Base-by-base conservation (phyloP, 2,888 invertebrate genomes). In the Tubulanus polymorphus region DNA sequence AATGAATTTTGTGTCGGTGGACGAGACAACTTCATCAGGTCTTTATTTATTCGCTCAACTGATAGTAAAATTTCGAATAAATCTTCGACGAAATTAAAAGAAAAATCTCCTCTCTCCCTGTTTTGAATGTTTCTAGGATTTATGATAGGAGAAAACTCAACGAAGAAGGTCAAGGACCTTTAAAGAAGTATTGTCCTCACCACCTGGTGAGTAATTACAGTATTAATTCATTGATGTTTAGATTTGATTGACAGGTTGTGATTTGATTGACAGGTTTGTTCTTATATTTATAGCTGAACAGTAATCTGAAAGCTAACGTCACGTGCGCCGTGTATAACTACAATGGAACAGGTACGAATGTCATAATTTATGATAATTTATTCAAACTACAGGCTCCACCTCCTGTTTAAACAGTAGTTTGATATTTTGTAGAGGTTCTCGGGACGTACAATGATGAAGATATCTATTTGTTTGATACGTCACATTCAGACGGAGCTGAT, bases 401-500 rank as follows among this genome's bases (percentile, higher is more conserved):
- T 6, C 23, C 23, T 27, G 3, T 5, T 48, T 18, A n/a, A 50
- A 15, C 41, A n/a, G 10, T 12, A 18, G 10, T 18, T 46, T 20
- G 23, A 46, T 46, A 20, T 25, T 51, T 59, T 61, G 2, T 66
- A 51, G 92, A 94, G 82, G 87, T 96, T 51, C 81, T 96, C 12
- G 93, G 90, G n/a, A 90, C 92, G 0, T 95, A 94, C 78, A 93
- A 91, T 78, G 92, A 94, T 74, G 93, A 93, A 60, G 89, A 91
- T 68, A 89, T 96, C 64, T 95, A 91, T 80, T 81, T 94, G 35
- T 95, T 93, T 72, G 88, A 92, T 74, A 84, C 86, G 20, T 81
- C 73, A 37, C 77, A 79, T 57, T 80, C 84, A 2, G 81, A 82
- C 72, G 79, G 80, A 58, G 72, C 83, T 0, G 86, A 87, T 32